Base-by-base conservation (phyloP, 2,888 invertebrate genomes). In the Sabatieria punctata region DNA sequence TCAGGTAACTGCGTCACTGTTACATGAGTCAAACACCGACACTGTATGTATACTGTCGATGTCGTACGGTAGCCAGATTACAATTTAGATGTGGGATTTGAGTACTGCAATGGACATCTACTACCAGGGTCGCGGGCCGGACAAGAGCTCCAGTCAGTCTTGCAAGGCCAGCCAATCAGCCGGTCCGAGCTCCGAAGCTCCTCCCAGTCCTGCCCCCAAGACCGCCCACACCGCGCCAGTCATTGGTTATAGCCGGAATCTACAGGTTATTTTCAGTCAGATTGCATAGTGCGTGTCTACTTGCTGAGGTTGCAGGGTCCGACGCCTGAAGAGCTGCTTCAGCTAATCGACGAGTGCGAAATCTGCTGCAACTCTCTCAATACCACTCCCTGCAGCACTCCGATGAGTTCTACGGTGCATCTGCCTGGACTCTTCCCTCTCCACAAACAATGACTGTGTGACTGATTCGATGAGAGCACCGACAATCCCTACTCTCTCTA, bases 21-120 rank as follows among this genome's bases (percentile, higher is more conserved):
- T 33, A 33, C 33, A 33, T 13, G 33, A n/a, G n/a, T n/a, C 13
- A 33, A n/a, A n/a, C n/a, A n/a, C n/a, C n/a, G n/a, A n/a, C n/a
- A n/a, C n/a, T n/a, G n/a, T n/a, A n/a, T n/a, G n/a, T n/a, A n/a
- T n/a, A n/a, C n/a, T n/a, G n/a, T n/a, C n/a, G n/a, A n/a, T n/a
- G n/a, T n/a, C n/a, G n/a, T n/a, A n/a, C n/a, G n/a, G n/a, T n/a
- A n/a, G n/a, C n/a, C n/a, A n/a, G n/a, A n/a, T n/a, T n/a, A n/a
- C n/a, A n/a, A 36, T 67, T 65, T 54, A 73, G 68, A 86, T 95
- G 83, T 97, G 95, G 93, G 95, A 97, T 72, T 74, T 97, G 50
- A 89, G 89, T 15, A 93, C 88, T 11, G 91, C 88, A 15, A 72
- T 95, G 45, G 86, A 91, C 69, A 75, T 81, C 54, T 55, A 57